A percentile compares a stretch with the other conserved stretches of the same genome.
phyloP scores from a whole-genome alignment of 2,113 vertebrate genomes.

The Cygnus buccinator region DNA sequence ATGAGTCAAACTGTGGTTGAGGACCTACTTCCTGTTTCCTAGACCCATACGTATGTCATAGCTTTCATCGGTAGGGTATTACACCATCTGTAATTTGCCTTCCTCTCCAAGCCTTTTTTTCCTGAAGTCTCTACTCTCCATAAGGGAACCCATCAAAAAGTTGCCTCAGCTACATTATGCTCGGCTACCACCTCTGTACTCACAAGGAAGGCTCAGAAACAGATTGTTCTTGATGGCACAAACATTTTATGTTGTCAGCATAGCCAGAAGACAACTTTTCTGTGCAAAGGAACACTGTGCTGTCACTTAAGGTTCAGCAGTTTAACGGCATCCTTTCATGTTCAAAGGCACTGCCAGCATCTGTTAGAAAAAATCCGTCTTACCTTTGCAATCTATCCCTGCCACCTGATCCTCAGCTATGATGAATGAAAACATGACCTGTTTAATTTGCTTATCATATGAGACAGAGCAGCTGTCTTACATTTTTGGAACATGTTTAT shows the following conservation, averaged over 20 bases:
- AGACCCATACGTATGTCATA: neutral
- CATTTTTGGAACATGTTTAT: neutral
- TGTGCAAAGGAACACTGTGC: neutral
- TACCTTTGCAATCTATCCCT: neutral
- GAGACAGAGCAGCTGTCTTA: slow-evolving; percentile 17
- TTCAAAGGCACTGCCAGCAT: neutral
- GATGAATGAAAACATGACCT: neutral
- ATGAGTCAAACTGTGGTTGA: neutral
- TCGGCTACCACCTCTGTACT: neutral
- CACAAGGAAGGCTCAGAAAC: neutral
- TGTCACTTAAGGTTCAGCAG: neutral
- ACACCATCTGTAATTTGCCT: neutral
- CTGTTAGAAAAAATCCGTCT: neutral
- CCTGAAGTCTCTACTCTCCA: accelerated
- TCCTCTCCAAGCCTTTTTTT: neutral
- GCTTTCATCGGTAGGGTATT: neutral
- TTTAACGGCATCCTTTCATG: neutral
- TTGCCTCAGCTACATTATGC: neutral
- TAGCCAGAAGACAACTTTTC: neutral
- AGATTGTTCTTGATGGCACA: accelerated
- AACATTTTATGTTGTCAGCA: neutral
- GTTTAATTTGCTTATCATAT: neutral
- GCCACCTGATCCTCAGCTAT: neutral
- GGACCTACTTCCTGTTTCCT: neutral
- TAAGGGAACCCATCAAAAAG: neutral